Base-by-base conservation (phyloP, 2,797 vertebrate genomes). In the Cuniculus paca region DNA sequence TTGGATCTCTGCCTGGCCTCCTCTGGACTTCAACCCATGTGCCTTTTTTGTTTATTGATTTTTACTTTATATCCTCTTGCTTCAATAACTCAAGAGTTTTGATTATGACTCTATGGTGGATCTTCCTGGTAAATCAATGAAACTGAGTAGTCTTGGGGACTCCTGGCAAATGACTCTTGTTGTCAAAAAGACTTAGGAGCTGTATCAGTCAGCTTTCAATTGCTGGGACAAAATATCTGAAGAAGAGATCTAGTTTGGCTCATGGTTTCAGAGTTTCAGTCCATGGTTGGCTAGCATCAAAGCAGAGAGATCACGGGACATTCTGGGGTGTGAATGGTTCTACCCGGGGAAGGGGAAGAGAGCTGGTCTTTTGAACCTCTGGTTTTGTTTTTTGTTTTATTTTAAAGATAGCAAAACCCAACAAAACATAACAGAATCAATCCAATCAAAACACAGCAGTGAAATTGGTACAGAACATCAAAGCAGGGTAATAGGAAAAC, bases 81-180 rank as follows among this genome's bases (percentile, higher is more conserved):
- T 31, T 45, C 19, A 5, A 26, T 1, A 61, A 20, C n/a, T 50
- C 24, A 3, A 3, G 34, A 36, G 58, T 34, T n/a, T 5, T 36
- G 10, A 61, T 20, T 5, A 75, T 10, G 31, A 24, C 11, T 31
- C 14, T 5, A 8, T 74, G 36, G 39, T 24, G 39, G 34, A 39
- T 48, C 52, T 58, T 60, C 28, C 52, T 24, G n/a, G 70, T 58
- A 52, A 45, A 61, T 26, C 20, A n/a, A 0, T 22, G 60, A 52
- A 17, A 2, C 48, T 22, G 12, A 20, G 45, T 20, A 26, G 11
- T 36, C 24, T 36, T 28, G 10, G 54, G 58, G 13, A 16, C 14
- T 4, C 0, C 4, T 1, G 45, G 17, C 17, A 16, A 28, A 36
- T 16, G 4, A 3, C 6, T 4, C 14, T 58, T 14, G 45, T 10